Evolutionary conservation across 1,140 invertebrate genomes (phyloP), one percentile per base, ranked within the genome.

Genomic region (Holotrichia oblita): DNA sequence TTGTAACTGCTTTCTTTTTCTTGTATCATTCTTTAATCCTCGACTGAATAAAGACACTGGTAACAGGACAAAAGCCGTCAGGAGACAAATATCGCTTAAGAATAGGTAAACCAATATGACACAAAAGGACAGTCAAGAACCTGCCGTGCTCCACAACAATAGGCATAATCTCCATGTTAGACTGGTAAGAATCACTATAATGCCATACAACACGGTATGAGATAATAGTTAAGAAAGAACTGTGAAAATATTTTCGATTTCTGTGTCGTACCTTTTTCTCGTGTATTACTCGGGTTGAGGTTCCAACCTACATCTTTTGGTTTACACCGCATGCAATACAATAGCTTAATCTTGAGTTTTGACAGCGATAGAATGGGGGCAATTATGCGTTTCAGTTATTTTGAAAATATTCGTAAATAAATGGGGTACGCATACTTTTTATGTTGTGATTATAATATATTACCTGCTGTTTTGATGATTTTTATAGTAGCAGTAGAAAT

Each of bases 341-440:
- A 81, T 80, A 78, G n/a, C 76, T 76, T 83, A 83, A 83, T 83
- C 82, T 81, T 10, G 59, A 83, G 81, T 83, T 83, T 80, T 83
- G 82, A 83, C 82, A 81, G 79, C 73, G 73, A 17, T 73, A 83
- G 81, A 83, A 83, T 81, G 78, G 78, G n/a, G 12, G 78, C 81
- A 83, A 83, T 83, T 83, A 83, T 79, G 73, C 41, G 79, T 81
- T 80, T 81, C 72, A 69, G 61, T 69, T 69, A 69, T 59, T 59
- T 77, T 73, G 76, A 79, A 79, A 81, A 80, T 79, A 79, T 81
- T 73, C 69, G 69, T 78, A 81, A 80, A 81, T 81, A 80, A 82
- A 78, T 75, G 75, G 34, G 48, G 17, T 34, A 78, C 74, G 79
- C 48, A 75, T 72, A 10, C 27, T 34, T 34, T 34, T 34, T 34